These are phyloP conservation scores for Rhorus exstirpatorius DNA, from an alignment of 2,888 invertebrate species.

Conservation along the genomic window DNA sequence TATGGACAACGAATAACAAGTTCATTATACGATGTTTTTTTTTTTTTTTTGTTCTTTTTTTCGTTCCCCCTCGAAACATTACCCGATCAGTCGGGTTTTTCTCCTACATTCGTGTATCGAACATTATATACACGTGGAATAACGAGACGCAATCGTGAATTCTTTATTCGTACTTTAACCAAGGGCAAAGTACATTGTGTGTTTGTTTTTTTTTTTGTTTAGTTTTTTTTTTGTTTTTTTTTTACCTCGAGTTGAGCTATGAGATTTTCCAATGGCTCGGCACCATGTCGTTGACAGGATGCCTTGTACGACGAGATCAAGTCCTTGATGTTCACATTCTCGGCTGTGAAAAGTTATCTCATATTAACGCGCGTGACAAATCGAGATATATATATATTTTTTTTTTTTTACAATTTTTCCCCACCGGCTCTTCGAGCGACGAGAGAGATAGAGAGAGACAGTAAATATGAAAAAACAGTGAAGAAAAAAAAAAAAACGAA, in stretches of 20 bases:
- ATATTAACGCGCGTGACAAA: conserved; percentile 62
- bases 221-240: conserved; percentile 70
- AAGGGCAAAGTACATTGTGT: conserved; percentile 25
- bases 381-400: too few species aligned
- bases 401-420: conserved; percentile 25
- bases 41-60: background rate
- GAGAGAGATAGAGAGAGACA: too few species aligned
- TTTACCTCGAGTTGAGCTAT: conserved; percentile 91
- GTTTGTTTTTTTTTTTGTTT: conserved; percentile 40
- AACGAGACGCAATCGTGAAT: conserved; percentile 22
- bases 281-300: conserved; percentile 91
- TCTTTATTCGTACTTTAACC: conserved; percentile 28
- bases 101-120: conserved; percentile 27
- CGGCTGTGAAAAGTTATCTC: conserved; percentile 87
- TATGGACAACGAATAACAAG: conserved; percentile 70
- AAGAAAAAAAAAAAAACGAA: conserved; percentile 42
- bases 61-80: background rate
- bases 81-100: conserved; percentile 4
- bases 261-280: conserved; percentile 90
- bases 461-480: conserved; percentile 15
- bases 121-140: conserved; percentile 12
- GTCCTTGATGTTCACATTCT: conserved; percentile 89
- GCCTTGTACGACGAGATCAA: conserved; percentile 91
- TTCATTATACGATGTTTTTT: conserved; percentile 22
- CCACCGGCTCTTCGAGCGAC: conserved; percentile 33